These are phyloP conservation scores for Xenentodon cancila DNA, from an alignment of 2,797 vertebrate genomes.

Conservation along the genomic window DNA sequence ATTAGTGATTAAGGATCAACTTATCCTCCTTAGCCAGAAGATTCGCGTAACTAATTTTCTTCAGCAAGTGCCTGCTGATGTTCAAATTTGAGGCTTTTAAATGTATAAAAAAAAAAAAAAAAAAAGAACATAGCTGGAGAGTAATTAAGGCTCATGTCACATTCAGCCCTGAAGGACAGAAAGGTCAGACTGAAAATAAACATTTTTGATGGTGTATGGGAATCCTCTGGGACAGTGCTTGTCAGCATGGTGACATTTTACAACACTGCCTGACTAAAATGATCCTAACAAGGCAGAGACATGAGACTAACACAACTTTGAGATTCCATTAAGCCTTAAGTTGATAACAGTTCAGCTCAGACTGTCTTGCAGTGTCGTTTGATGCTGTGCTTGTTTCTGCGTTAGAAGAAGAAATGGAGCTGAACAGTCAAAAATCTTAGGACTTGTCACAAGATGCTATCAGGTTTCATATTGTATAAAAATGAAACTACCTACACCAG, in stretches of 20 bases:
- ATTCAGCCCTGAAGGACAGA: conserved; percentile 19
- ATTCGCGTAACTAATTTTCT: conserved; percentile 32
- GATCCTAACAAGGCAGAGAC: conserved; percentile 18
- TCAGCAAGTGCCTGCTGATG: conserved; percentile 12
- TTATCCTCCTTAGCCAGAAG: conserved; percentile 38
- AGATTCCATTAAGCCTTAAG: not conserved
- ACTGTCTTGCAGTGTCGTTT: not conserved
- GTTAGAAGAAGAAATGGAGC: not conserved
- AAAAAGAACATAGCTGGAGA: not conserved
- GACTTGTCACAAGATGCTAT: not conserved
- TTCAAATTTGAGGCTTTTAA: conserved; percentile 11
- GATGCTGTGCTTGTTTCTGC: not conserved
- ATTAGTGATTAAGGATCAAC: conserved; percentile 61
- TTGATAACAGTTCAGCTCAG: conserved; percentile 13
- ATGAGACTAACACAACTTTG: no score
- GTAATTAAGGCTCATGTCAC: conserved; percentile 28
- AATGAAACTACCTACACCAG: not conserved
- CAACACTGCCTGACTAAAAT: conserved; percentile 20
- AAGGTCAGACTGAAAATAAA: conserved; percentile 50
- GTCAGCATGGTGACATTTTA: conserved; percentile 45
- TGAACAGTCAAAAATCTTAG: not conserved
- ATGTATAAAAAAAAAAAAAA: not conserved
- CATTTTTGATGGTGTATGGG: conserved; percentile 12
- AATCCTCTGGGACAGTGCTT: conserved; percentile 5
- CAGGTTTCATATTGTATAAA: not conserved